A percentile compares a stretch with the other conserved stretches of the same genome.
Conservation (phyloP, 2,113 vertebrate species). For the Erinaceus europaeus region DNA sequence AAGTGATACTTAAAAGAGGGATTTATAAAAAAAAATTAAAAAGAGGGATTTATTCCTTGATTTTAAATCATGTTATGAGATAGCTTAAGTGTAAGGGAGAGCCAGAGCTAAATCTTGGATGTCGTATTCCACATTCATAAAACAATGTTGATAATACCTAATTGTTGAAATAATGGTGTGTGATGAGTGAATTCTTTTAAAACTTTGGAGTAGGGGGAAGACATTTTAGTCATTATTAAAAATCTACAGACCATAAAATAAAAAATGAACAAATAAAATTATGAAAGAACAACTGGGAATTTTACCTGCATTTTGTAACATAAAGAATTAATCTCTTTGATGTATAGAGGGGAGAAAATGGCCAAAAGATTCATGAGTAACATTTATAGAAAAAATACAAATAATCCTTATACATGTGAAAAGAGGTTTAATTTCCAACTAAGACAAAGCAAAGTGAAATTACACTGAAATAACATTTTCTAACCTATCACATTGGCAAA, state of each 20-base stretch:
- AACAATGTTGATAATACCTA: neutral
- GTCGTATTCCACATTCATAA: neutral
- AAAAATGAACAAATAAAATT: neutral
- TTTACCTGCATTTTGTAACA: neutral
- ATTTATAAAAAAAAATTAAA: too few relatives aligned
- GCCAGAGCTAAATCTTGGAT: neutral
- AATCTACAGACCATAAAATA: neutral
- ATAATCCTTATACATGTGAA: neutral
- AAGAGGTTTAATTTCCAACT: constrained; percentile 9
- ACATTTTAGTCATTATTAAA: neutral
- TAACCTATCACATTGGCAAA: constrained; percentile 57
- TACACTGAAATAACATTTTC: constrained; percentile 29
- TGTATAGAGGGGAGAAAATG: constrained; percentile 44
- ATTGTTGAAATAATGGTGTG: neutral
- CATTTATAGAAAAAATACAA: neutral
- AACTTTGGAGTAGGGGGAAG: neutral
- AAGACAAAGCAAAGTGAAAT: constrained; percentile 20
- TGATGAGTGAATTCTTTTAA: neutral
- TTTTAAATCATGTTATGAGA: neutral
- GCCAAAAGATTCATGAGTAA: neutral
- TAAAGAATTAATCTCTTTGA: neutral
- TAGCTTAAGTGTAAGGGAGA: neutral
- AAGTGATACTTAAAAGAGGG: too few relatives aligned
- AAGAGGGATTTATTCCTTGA: neutral
- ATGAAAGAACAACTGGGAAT: neutral